Percentiles rank a stretch among this genome's conserved stretches.
These are phyloP conservation scores for Pelobates fuscus DNA, from an alignment of 2,113 vertebrate genomes.

Conservation along the genomic window DNA sequence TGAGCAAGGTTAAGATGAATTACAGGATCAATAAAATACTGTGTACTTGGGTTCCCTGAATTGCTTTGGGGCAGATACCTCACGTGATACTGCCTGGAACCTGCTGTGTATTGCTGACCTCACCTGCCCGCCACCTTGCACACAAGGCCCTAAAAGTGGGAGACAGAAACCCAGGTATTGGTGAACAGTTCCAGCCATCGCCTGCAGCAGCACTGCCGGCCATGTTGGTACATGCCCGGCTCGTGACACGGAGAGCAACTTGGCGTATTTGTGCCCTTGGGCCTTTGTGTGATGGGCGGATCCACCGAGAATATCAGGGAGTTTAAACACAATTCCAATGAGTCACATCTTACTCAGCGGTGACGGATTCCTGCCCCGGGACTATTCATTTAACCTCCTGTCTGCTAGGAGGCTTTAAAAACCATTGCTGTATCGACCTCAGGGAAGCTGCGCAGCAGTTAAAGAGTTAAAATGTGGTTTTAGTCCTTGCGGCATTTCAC, in stretches of 20 bases:
- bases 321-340: slow-evolving; percentile 48
- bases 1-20: no score
- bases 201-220: slow-evolving; percentile 7
- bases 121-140: slow-evolving; percentile 16
- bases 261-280: slow-evolving; percentile 29
- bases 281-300: slow-evolving; percentile 39
- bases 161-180: slow-evolving; percentile 22
- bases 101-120: slow-evolving; percentile 5
- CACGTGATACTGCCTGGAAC: no score
- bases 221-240: slow-evolving; percentile 39
- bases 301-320: slow-evolving; percentile 35
- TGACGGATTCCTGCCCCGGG: slow-evolving; percentile 38
- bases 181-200: slow-evolving; percentile 10
- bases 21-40: background rate
- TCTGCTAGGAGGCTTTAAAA: background rate
- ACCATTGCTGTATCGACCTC: background rate
- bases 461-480: background rate
- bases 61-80: background rate
- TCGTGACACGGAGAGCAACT: slow-evolving; percentile 44
- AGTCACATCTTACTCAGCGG: slow-evolving; percentile 46
- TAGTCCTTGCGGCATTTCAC: background rate
- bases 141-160: background rate
- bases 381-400: slow-evolving; percentile 34
- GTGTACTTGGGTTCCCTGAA: background rate
- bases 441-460: background rate